Conservation (phyloP, 2,797 vertebrate species). For the Myiothlypis chrysogaster region DNA sequence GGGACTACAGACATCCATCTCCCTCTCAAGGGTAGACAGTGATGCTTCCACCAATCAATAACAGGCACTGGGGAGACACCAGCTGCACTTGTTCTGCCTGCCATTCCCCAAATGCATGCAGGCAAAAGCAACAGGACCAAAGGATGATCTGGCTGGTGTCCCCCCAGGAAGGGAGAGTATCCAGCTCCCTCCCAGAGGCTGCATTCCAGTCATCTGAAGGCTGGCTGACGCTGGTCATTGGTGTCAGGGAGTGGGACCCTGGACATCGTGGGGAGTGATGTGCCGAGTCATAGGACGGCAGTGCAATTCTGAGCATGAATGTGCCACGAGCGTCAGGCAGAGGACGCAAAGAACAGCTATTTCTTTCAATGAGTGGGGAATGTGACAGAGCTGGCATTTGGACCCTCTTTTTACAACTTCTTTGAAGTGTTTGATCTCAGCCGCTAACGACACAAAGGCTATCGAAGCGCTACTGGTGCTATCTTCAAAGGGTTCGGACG, state of each 20-base stretch:
- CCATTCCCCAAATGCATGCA: not conserved
- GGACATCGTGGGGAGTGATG: not conserved
- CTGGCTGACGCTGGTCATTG: not conserved
- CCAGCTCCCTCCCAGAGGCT: not conserved
- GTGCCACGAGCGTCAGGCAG: not conserved
- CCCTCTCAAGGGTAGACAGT: not conserved
- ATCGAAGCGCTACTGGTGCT: not conserved
- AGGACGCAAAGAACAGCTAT: not conserved
- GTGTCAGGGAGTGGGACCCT: not conserved
- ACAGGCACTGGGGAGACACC: not conserved
- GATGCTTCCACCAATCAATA: not conserved
- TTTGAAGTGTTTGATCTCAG: slow-evolving; percentile 52
- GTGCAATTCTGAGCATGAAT: not conserved
- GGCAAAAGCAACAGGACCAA: not conserved
- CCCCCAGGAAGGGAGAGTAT: not conserved
- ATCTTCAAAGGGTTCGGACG: slow-evolving; percentile 41
- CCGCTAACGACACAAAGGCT: slow-evolving; percentile 2
- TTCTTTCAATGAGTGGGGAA: not conserved
- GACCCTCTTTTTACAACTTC: slow-evolving; percentile 50
- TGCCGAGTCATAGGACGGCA: slow-evolving; percentile 35
- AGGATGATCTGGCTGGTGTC: not conserved
- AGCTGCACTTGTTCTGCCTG: not conserved
- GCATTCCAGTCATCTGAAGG: not conserved
- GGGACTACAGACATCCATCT: not conserved
- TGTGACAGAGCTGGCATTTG: not conserved